Percentiles rank a stretch among this genome's conserved stretches.
Conservation (phyloP, 2,888 invertebrate genomes). For the Agrilus cyanescens region DNA sequence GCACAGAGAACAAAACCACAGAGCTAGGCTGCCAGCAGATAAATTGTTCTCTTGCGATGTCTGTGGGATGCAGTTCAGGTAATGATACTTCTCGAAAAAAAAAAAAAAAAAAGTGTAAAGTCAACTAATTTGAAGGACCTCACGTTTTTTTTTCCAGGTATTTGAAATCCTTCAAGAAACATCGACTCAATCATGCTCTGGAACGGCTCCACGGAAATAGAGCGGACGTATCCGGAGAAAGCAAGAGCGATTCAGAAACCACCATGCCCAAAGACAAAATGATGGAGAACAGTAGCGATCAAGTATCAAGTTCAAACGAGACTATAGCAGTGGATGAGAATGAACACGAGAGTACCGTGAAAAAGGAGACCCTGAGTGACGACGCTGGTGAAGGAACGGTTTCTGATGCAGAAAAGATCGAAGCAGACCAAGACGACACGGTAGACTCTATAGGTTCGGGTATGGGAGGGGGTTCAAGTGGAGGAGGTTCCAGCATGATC, state of each 20-base stretch:
- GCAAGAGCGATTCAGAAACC: constrained; percentile 15
- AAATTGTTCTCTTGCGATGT: constrained; percentile 85
- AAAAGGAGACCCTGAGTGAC: constrained; percentile 25
- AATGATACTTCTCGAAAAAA: background rate
- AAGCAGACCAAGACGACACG: constrained; percentile 54
- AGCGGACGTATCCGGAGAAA: constrained; percentile 22
- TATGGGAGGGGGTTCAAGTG: constrained; percentile 32
- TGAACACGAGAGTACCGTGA: constrained; percentile 18
- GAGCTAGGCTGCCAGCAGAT: constrained; percentile 76
- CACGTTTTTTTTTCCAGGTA: constrained; percentile 40
- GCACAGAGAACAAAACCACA: constrained; percentile 81
- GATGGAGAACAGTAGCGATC: constrained; percentile 30
- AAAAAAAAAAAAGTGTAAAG: background rate
- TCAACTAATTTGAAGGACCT: background rate
- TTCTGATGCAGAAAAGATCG: constrained; percentile 30
- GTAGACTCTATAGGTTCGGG: constrained; percentile 49
- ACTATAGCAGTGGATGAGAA: constrained; percentile 38
- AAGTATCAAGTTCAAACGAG: constrained; percentile 36
- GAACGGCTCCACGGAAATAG: constrained; percentile 67
- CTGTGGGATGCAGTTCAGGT: constrained; percentile 76
- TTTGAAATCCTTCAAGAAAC: constrained; percentile 82
- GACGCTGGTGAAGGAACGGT: constrained; percentile 28
- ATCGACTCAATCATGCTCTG: constrained; percentile 74
- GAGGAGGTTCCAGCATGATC: constrained; percentile 32
- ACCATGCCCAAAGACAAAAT: constrained; percentile 9